These are phyloP conservation scores for Progne subis DNA, from an alignment of 2,113 vertebrate genomes.

Conservation along the genomic window DNA sequence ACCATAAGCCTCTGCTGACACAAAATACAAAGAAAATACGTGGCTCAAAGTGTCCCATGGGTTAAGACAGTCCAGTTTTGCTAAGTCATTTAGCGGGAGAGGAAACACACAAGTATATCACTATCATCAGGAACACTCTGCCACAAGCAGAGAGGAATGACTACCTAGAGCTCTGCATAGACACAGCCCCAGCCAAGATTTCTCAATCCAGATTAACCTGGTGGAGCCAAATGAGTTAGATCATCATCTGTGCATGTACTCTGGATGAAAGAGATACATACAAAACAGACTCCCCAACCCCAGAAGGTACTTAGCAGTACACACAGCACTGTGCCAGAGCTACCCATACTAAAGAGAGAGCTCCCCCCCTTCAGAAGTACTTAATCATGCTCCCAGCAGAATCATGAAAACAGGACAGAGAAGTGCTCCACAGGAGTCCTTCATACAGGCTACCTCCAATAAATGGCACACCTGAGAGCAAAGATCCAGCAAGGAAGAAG, in stretches of 20 bases:
- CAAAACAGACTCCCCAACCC: background rate
- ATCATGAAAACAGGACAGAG: background rate
- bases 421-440: background rate
- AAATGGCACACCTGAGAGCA: background rate
- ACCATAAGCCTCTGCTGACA: background rate
- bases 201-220: background rate
- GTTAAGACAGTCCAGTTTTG: background rate
- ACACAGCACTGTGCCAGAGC: background rate
- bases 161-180: background rate
- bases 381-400: background rate
- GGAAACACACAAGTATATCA: background rate
- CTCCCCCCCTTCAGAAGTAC: background rate
- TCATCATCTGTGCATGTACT: background rate
- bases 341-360: background rate
- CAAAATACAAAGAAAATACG: background rate
- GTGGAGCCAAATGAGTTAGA: background rate
- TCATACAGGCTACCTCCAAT: background rate
- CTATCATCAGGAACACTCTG: background rate
- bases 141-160: rapidly evolving
- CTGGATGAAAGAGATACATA: background rate
- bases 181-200: background rate
- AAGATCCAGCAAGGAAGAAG: background rate
- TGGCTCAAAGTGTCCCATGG: rapidly evolving
- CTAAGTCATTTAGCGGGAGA: background rate
- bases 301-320: background rate